A percentile compares a stretch with the other conserved stretches of the same genome.
Evolutionary conservation across 2,888 invertebrate species (phyloP).

Genomic region (Cecidostiba fungosa): DNA sequence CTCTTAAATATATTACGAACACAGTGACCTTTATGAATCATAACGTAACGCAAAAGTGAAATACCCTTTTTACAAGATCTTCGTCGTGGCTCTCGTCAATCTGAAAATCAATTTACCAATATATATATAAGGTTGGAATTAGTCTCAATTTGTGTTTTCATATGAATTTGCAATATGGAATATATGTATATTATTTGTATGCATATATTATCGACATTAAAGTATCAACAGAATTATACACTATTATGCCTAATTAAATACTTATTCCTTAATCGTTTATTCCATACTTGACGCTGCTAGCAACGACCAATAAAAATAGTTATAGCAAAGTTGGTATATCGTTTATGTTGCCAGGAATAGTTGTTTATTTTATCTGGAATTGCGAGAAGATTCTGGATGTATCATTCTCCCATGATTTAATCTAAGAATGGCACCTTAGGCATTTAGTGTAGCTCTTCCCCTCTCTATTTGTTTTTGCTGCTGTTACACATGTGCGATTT

Average conservation of each 20-base stretch:
- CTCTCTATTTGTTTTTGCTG: background rate
- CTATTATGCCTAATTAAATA: constrained; percentile 57
- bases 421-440: constrained; percentile 43
- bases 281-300: constrained; percentile 48
- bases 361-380: constrained; percentile 18
- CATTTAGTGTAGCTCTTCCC: background rate
- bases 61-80: constrained; percentile 26
- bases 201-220: constrained; percentile 62
- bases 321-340: constrained; percentile 45
- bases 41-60: constrained; percentile 14
- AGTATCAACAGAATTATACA: constrained; percentile 61
- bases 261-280: constrained; percentile 57
- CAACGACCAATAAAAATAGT: constrained; percentile 55
- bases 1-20: constrained; percentile 26
- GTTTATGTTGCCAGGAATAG: constrained; percentile 16
- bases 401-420: background rate
- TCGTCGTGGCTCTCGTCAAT: background rate
- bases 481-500: background rate
- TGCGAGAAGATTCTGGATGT: constrained; percentile 54
- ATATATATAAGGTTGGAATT: background rate
- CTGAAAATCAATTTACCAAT: background rate
- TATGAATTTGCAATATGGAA: constrained; percentile 40
- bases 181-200: constrained; percentile 54
- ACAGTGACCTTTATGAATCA: constrained; percentile 33
- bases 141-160: constrained; percentile 5